Evolutionary conservation across 2,113 vertebrate species (phyloP).

Genomic region (Spea bombifrons): DNA sequence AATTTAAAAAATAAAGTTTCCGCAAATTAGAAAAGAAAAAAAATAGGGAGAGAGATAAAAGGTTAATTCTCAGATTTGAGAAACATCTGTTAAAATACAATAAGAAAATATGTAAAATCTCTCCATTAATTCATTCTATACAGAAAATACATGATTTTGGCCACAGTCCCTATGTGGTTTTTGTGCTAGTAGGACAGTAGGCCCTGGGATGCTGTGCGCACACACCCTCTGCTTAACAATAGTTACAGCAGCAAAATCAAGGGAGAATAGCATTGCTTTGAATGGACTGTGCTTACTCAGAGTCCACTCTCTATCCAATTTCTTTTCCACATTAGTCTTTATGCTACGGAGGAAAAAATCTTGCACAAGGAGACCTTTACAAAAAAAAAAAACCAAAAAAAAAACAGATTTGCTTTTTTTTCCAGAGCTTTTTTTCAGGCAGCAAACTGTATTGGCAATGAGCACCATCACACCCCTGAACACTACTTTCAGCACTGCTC

Average conservation of each 20-base stretch:
- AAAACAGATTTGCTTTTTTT: constrained; percentile 12
- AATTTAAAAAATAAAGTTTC: neutral
- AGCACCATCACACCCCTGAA: constrained; percentile 45
- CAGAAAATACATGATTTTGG: constrained; percentile 90
- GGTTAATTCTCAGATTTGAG: constrained; percentile 77
- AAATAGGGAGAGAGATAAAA: constrained; percentile 63
- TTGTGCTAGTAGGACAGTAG: constrained; percentile 89
- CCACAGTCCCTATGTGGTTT: constrained; percentile 79
- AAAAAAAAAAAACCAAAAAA: neutral
- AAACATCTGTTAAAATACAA: constrained; percentile 93
- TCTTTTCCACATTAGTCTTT: constrained; percentile 8
- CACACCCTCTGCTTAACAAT: constrained; percentile 76
- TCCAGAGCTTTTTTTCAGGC: constrained; percentile 32
- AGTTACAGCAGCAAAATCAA: constrained; percentile 77
- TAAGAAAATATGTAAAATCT: constrained; percentile 99
- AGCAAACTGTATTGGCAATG: constrained; percentile 44
- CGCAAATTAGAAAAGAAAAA: constrained; percentile 20
- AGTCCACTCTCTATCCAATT: constrained; percentile 52
- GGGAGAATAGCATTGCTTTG: constrained; percentile 66
- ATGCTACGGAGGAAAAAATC: constrained; percentile 17
- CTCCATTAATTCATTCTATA: constrained; percentile 98
- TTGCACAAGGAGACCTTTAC: constrained; percentile 4
- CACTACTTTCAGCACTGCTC: constrained; percentile 31
- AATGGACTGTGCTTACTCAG: constrained; percentile 66
- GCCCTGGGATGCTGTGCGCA: constrained; percentile 77